phyloP scores from a whole-genome alignment of 2,888 invertebrate species.

The Mamestra brassicae region DNA sequence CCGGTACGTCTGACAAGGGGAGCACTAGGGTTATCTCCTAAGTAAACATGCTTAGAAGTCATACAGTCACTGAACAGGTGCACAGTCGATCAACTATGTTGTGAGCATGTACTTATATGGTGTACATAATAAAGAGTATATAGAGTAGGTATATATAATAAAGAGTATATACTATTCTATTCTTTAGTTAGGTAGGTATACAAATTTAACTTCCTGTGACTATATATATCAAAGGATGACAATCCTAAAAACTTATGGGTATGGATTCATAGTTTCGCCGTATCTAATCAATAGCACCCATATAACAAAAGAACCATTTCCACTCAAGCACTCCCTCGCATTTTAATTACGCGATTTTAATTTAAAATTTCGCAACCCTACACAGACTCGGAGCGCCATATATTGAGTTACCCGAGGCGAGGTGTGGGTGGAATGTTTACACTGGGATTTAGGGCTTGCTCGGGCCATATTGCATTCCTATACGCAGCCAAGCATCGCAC shows the following conservation, averaged over 20 bases:
- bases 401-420: conserved; percentile 81
- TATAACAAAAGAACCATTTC: neutral
- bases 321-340: neutral
- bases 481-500: conserved; percentile 65
- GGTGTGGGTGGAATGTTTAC: conserved; percentile 86
- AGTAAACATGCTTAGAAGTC: conserved; percentile 48
- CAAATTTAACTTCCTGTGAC: neutral
- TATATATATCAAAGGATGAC: neutral
- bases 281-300: neutral
- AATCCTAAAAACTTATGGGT: neutral
- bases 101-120: neutral
- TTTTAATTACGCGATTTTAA: conserved; percentile 18
- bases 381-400: conserved; percentile 71
- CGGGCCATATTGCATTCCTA: conserved; percentile 86
- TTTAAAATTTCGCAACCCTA: conserved; percentile 68
- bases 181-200: neutral
- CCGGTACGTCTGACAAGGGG: conserved; percentile 79
- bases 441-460: conserved; percentile 80
- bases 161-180: too few species aligned
- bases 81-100: conserved; percentile 1
- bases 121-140: too few species aligned
- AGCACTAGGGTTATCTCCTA: conserved; percentile 81
- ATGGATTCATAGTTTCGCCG: neutral
- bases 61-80: conserved; percentile 21
- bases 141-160: too few species aligned